Base-by-base conservation (phyloP, 2,113 vertebrate species). In the Heterochromis multidens region DNA sequence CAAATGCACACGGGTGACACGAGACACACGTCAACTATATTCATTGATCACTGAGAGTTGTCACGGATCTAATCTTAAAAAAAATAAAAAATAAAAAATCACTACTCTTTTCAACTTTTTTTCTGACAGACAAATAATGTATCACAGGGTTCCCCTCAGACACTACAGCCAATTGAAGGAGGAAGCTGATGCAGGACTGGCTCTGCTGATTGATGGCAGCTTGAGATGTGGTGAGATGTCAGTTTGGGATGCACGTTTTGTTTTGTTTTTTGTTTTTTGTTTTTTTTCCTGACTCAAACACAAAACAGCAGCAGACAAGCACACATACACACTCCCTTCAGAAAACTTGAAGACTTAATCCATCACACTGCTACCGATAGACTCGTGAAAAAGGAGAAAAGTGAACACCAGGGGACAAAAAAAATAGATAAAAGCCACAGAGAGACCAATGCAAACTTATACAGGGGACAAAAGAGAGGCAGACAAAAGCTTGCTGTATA, bases 321-420 rank as follows among this genome's bases (percentile, higher is more conserved):
- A 35, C 80, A 84, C 60, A 85, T 14, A 65, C 52, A 54, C 81
- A 85, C 67, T 81, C 12, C 83, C 58, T 85, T 92, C 90, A 86
- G 61, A 89, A 82, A 86, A 79, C 84, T 82, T 91, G 86, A 92
- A 86, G 85, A 88, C 88, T 92, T 90, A 91, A 94, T 93, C 89
- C 89, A 90, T 94, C 93, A 94, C 65, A 86, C 9, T 37, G 78
- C 31, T 85, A 81, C 19, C 87, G 89, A 92, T 85, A 84, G 63
- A 62, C 49, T 83, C 59, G 65, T 79, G 80, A 83, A 90, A 79
- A 35, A 43, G 35, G 7, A 52, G 58, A 77, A 62, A 83, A 84
- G 35, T 77, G 16, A 76, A 85, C 70, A 81, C n/a, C 9, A 16
- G 17, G 59, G 59, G 54, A 72, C 17, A 62, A 57, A 56, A 79